Evolutionary conservation across 2,113 vertebrate species (phyloP).

Genomic region (Sialia sialis): DNA sequence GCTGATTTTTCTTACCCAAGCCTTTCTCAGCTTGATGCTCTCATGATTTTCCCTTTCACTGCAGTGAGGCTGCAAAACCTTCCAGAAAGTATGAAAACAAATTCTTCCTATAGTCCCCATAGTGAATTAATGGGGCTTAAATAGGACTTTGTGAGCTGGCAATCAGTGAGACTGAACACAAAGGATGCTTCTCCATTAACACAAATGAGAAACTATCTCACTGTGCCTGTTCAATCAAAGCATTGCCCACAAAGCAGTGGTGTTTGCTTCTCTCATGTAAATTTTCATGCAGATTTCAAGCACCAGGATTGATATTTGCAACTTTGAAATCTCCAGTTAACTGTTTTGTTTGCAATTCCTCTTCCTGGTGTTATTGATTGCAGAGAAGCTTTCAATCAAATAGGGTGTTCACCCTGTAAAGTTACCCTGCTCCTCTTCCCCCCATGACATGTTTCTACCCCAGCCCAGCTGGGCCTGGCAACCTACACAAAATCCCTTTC

Average conservation of each 20-base stretch:
- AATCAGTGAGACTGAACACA: neutral
- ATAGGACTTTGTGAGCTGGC: neutral
- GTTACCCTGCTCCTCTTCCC: neutral
- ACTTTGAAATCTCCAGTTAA: neutral
- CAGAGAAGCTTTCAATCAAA: neutral
- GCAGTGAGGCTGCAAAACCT: neutral
- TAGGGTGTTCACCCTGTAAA: neutral
- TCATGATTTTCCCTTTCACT: neutral
- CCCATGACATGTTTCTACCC: neutral
- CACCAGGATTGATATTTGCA: neutral
- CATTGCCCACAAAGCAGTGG: neutral
- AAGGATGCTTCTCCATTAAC: neutral
- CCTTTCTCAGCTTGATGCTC: neutral
- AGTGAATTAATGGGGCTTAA: slow-evolving; percentile 22
- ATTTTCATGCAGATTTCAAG: neutral
- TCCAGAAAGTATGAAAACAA: neutral
- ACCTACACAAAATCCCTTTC: neutral
- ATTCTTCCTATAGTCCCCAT: neutral
- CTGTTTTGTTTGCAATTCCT: neutral
- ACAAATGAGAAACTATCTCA: slow-evolving; percentile 1
- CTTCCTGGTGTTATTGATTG: neutral
- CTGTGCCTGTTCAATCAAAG: neutral
- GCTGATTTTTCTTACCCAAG: neutral
- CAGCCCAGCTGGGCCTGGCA: neutral
- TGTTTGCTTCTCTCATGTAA: neutral